Evolutionary conservation across 2,888 invertebrate genomes (phyloP).

Genomic region (Xanthia icteritia): DNA sequence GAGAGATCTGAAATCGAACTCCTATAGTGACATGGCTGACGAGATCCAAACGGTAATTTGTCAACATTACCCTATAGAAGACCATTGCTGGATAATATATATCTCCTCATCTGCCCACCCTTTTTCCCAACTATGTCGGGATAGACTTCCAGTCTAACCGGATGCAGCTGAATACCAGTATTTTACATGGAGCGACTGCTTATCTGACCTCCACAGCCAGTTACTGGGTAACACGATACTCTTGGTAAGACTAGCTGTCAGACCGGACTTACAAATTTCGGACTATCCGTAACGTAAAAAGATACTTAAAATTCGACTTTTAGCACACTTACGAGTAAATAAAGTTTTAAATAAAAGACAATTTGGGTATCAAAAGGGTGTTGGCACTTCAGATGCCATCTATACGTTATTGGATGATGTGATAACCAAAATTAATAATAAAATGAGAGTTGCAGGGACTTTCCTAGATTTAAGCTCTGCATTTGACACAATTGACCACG

Average conservation of each 20-base stretch:
- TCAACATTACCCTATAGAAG: not conserved
- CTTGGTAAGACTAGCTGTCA: not conserved
- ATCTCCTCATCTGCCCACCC: not conserved
- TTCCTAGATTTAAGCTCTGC: too few species aligned
- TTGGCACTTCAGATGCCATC: too few species aligned
- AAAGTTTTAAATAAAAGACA: too few species aligned
- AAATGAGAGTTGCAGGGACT: too few species aligned
- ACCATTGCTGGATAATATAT: not conserved
- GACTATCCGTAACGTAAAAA: not conserved
- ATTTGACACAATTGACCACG: too few species aligned
- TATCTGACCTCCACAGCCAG: not conserved
- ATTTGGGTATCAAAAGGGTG: too few species aligned
- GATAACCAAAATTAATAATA: too few species aligned
- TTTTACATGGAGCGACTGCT: not conserved
- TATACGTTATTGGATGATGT: too few species aligned
- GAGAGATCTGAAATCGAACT: not conserved
- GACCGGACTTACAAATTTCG: not conserved
- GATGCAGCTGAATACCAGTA: not conserved
- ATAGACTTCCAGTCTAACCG: not conserved
- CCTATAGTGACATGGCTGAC: not conserved
- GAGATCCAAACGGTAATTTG: constrained; percentile 24
- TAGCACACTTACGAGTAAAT: too few species aligned
- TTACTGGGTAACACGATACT: not conserved
- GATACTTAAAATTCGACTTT: too few species aligned
- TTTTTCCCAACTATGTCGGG: not conserved